phyloP scores from a whole-genome alignment of 2,888 invertebrate genomes.

The Byasa hedistus region DNA sequence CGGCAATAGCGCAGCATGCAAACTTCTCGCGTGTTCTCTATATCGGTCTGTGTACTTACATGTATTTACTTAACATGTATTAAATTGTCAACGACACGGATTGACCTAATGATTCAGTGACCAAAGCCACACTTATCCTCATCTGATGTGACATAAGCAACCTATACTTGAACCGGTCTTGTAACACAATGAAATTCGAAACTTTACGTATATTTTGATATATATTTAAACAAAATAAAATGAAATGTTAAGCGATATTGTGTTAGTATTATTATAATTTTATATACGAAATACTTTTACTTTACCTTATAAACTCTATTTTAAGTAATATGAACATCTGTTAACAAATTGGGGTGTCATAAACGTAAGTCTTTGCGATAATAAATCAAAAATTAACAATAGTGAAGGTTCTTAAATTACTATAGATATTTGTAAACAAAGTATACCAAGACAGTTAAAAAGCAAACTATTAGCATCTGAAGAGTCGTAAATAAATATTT shows the following conservation, averaged over 20 bases:
- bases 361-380: too few relatives aligned
- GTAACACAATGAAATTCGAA: conserved; percentile 27
- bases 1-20: conserved; percentile 37
- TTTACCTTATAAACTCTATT: too few relatives aligned
- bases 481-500: background rate
- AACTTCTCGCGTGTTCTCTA: conserved; percentile 42
- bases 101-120: conserved; percentile 77
- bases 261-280: background rate
- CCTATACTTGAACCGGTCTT: conserved; percentile 34
- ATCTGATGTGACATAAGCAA: conserved; percentile 64
- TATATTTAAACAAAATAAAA: conserved; percentile 14
- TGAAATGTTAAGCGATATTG: background rate
- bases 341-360: background rate
- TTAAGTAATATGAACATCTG: background rate
- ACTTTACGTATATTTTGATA: conserved; percentile 9
- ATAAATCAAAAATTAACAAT: too few relatives aligned
- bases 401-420: too few relatives aligned
- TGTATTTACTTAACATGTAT: conserved; percentile 64
- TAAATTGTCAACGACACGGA: conserved; percentile 70
- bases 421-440: too few relatives aligned
- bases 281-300: too few relatives aligned
- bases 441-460: background rate
- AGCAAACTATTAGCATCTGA: background rate
- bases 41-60: conserved; percentile 46
- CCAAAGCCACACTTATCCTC: conserved; percentile 71